A percentile compares a stretch with the other conserved stretches of the same genome.
Evolutionary conservation across 2,113 vertebrate species (phyloP).

Genomic region (Lota lota): DNA sequence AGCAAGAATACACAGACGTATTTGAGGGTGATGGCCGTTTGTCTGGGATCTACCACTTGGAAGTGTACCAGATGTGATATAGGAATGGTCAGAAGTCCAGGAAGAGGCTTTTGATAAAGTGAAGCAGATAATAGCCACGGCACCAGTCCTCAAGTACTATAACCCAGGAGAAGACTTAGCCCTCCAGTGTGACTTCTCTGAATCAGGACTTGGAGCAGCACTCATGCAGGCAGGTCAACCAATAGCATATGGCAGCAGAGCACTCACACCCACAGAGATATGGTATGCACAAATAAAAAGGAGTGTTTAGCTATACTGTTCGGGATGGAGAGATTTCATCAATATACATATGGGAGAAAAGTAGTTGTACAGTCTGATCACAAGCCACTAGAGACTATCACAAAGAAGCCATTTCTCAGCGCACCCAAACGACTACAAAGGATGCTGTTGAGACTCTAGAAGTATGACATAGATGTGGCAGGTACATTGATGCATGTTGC

Average conservation of each 20-base stretch:
- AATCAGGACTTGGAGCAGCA: neutral
- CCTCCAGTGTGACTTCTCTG: conserved; percentile 2
- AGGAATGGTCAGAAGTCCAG: conserved; percentile 11
- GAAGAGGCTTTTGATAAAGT: conserved; percentile 4
- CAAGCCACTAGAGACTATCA: conserved; percentile 25
- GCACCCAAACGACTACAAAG: too few relatives aligned
- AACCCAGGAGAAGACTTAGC: conserved; percentile 4
- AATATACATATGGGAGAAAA: conserved; percentile 27
- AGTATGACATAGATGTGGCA: too few relatives aligned
- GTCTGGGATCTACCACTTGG: too few relatives aligned
- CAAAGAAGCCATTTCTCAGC: too few relatives aligned
- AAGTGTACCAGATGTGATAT: too few relatives aligned
- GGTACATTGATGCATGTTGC: too few relatives aligned
- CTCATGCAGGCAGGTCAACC: neutral
- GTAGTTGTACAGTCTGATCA: conserved; percentile 26
- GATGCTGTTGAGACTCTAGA: too few relatives aligned
- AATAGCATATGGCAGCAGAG: neutral
- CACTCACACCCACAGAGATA: too few relatives aligned
- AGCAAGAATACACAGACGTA: too few relatives aligned
- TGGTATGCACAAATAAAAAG: conserved; percentile 33
- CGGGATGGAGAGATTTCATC: conserved; percentile 27
- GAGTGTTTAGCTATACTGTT: conserved; percentile 20
- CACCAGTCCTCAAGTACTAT: conserved; percentile 9
- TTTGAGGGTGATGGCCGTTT: too few relatives aligned
- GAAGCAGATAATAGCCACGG: conserved; percentile 2